Evolutionary conservation across 2,888 invertebrate species (phyloP), one percentile per base, ranked within the genome.

Genomic region (Calephelis perditalis): DNA sequence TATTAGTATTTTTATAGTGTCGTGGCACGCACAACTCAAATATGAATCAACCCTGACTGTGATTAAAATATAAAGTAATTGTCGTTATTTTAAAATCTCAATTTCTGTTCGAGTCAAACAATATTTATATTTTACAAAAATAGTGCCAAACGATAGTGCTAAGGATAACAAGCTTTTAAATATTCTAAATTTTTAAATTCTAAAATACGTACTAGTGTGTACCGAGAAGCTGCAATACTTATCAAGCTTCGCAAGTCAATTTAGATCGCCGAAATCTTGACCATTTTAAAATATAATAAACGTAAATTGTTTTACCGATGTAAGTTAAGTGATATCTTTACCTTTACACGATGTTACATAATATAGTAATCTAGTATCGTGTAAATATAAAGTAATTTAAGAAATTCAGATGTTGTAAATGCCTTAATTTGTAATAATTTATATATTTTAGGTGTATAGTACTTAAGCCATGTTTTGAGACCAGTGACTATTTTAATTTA

Each of bases 401-500:
- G 87, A 76, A 86, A 81, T 84, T 86, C 84, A 86, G 86, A 89
- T 86, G 81, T 84, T 86, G 89, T 89, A 89, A 88, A 90, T 90
- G 90, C 90, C 90, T 90, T 90, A 89, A 88, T 89, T 89, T 89
- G 86, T 89, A 90, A 89, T 90, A 90, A 90, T 90, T 90, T 90
- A 90, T 90, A 86, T 89, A 89, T 88, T 86, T 86, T 89, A 90
- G 89, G 86, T 90, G 89, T 89, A 89, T 89, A 89, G 90, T 89
- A 90, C 89, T 88, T 90, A 90, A 90, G 90, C 89, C 89, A 90
- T 89, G 88, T 89, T 86, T 88, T 84, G 84, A 89, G 89, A 89
- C 89, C 89, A 88, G 88, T 90, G 87, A 88, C 86, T 89, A 87
- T 88, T 89, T 81, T 88, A 84, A 86, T 89, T 86, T 89, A 87